These are phyloP conservation scores for Synanthedon vespiformis DNA, from an alignment of 2,888 invertebrate genomes.

Conservation along the genomic window DNA sequence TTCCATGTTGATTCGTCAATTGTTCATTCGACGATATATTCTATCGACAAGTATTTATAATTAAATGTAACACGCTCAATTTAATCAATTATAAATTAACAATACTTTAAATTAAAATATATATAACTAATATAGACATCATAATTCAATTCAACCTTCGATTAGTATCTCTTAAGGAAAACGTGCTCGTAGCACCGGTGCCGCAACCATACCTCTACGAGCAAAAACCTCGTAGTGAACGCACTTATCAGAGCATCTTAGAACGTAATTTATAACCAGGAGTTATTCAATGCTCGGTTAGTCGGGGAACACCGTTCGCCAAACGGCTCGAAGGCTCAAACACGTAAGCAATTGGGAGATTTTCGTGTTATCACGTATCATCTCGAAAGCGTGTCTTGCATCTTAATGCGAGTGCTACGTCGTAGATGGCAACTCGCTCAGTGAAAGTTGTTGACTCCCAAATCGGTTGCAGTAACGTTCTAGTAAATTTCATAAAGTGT, in stretches of 20 bases:
- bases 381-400: constrained; percentile 59
- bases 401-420: constrained; percentile 15
- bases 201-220: constrained; percentile 15
- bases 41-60: neutral
- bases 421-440: constrained; percentile 20
- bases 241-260: constrained; percentile 59
- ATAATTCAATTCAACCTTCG: constrained; percentile 58
- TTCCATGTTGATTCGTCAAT: no score
- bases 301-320: constrained; percentile 29
- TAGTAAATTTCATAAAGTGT: no score
- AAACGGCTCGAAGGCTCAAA: constrained; percentile 31
- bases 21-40: no score
- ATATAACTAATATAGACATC: no score
- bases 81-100: neutral
- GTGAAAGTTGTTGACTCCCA: constrained; percentile 30
- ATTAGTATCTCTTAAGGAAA: constrained; percentile 22
- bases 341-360: constrained; percentile 70
- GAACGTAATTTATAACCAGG: constrained; percentile 60
- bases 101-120: no score
- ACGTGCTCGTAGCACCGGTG: neutral
- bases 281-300: constrained; percentile 59
- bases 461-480: no score
- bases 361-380: constrained; percentile 71
- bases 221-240: constrained; percentile 48
- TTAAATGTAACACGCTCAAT: neutral